phyloP scores from a whole-genome alignment of 2,113 vertebrate species.

The Rhynchopsitta pachyrhyncha region DNA sequence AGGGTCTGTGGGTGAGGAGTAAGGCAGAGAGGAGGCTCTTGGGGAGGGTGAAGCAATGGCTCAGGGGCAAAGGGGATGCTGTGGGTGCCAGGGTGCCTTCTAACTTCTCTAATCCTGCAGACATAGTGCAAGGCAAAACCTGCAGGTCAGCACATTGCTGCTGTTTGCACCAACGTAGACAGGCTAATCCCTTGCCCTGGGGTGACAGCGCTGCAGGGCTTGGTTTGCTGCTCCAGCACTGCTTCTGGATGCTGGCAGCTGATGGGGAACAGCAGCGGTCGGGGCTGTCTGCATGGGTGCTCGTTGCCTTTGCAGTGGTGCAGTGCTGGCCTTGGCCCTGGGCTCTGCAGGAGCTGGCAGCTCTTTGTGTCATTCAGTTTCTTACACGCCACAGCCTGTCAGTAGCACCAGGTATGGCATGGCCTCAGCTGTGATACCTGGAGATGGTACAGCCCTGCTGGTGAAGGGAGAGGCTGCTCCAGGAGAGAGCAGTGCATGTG shows the following conservation, averaged over 20 bases:
- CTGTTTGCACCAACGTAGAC: neutral
- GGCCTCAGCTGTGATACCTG: neutral
- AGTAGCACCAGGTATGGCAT: neutral
- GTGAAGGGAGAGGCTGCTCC: neutral
- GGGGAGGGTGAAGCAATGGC: neutral
- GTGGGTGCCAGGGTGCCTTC: too few relatives aligned
- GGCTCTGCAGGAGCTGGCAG: constrained; percentile 5
- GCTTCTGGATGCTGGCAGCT: neutral
- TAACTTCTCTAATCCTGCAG: neutral
- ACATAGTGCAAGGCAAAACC: neutral
- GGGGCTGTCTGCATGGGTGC: neutral
- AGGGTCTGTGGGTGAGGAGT: neutral
- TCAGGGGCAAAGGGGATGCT: neutral
- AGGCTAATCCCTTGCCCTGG: rapidly evolving
- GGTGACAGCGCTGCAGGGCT: neutral
- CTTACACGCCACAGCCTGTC: neutral
- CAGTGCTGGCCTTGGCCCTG: neutral
- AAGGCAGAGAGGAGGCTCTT: neutral
- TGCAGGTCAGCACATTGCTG: neutral
- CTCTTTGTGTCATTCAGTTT: neutral
- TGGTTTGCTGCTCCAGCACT: rapidly evolving
- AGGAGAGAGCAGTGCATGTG: neutral
- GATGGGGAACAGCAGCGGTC: neutral
- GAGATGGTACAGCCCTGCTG: neutral
- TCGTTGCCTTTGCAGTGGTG: neutral